Conservation (phyloP, 2,797 vertebrate species). For the Distichodus sexfasciatus region DNA sequence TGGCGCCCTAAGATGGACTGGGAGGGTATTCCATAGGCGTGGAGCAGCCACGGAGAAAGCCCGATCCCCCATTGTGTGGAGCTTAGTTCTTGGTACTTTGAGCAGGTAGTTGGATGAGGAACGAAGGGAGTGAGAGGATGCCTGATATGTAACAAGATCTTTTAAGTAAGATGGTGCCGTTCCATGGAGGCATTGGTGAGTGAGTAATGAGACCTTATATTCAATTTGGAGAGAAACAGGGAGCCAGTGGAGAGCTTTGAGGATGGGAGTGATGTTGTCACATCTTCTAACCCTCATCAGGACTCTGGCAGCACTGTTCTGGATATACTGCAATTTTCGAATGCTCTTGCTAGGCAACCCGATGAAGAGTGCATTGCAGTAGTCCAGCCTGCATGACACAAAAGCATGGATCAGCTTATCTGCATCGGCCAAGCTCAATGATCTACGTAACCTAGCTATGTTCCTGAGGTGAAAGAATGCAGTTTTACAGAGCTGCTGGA, state of each 20-base stretch:
- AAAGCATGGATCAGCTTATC: constrained; percentile 8
- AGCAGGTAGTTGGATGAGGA: background rate
- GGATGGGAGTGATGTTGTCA: background rate
- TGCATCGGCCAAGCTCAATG: background rate
- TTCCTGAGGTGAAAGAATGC: constrained; percentile 12
- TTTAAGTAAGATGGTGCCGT: background rate
- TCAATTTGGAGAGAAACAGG: background rate
- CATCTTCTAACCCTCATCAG: background rate
- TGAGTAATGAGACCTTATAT: background rate
- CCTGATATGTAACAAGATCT: background rate
- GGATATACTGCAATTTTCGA: background rate
- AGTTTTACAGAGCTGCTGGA: constrained; percentile 9
- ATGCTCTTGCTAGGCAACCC: background rate
- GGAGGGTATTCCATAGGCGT: background rate
- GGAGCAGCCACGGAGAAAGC: background rate
- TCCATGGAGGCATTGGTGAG: background rate
- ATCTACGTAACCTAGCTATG: background rate
- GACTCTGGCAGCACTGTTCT: background rate
- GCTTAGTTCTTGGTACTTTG: background rate
- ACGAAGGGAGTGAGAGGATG: background rate
- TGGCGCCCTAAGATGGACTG: background rate
- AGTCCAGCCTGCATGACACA: background rate
- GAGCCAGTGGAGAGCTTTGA: background rate
- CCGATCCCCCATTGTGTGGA: too few relatives aligned
- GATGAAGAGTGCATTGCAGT: constrained; percentile 2